These are phyloP conservation scores for Austrofundulus limnaeus DNA, from an alignment of 2,113 vertebrate genomes.

Conservation along the genomic window DNA sequence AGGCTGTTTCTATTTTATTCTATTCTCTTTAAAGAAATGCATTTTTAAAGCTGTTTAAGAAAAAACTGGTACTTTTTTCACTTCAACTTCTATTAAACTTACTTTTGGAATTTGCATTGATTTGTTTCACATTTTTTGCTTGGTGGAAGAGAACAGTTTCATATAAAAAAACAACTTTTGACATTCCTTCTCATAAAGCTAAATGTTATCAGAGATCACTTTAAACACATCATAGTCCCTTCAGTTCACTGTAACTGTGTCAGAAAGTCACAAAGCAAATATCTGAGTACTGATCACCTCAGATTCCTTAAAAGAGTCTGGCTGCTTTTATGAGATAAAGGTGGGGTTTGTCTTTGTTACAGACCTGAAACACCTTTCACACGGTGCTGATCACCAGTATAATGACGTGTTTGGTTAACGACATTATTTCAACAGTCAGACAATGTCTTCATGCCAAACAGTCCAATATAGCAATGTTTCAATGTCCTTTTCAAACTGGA, in stretches of 20 bases:
- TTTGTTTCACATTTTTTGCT: not conserved
- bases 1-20: no score
- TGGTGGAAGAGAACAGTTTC: not conserved
- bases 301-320: not conserved
- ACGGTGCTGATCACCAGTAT: not conserved
- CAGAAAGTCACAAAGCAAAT: no score
- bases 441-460: not conserved
- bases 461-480: constrained; percentile 1
- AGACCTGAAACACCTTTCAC: constrained; percentile 3
- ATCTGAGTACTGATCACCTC: not conserved
- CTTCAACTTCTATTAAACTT: no score
- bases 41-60: no score
- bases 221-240: not conserved
- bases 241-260: not conserved
- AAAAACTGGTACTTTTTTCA: no score
- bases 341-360: constrained; percentile 28
- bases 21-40: no score
- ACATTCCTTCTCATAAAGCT: not conserved
- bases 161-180: not conserved
- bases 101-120: not conserved
- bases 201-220: not conserved
- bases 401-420: constrained; percentile 6
- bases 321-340: constrained; percentile 9
- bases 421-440: constrained; percentile 8
- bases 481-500: not conserved